Evolutionary conservation across 2,888 invertebrate species (phyloP).

Genomic region (Pachymerium ferrugineum): DNA sequence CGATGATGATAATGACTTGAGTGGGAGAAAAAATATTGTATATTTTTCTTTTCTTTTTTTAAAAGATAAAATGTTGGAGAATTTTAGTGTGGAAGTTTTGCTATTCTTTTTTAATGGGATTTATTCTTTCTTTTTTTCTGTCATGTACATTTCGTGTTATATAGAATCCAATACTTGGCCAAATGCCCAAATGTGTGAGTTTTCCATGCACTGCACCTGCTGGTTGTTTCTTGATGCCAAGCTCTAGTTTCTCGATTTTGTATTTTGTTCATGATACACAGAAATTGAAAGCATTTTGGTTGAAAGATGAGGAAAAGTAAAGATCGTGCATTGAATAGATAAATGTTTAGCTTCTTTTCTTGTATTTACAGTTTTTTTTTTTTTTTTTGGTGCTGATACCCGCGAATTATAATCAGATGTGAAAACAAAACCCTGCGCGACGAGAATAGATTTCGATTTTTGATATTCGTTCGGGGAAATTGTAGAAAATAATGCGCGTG

Average conservation of each 20-base stretch:
- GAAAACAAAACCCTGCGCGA: too few species aligned
- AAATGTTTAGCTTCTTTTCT: too few species aligned
- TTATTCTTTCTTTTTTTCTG: not conserved
- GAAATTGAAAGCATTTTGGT: slow-evolving; percentile 13
- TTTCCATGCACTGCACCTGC: not conserved
- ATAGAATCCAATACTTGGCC: slow-evolving; percentile 18
- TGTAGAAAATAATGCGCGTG: too few species aligned
- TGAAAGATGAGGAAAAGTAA: slow-evolving; percentile 3
- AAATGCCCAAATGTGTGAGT: not conserved
- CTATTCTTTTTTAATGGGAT: not conserved
- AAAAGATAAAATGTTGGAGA: not conserved
- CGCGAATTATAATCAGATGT: too few species aligned
- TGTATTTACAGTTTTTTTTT: too few species aligned
- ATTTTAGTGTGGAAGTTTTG: not conserved
- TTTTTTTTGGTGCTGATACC: too few species aligned
- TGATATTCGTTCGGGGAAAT: too few species aligned
- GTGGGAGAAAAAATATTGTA: too few species aligned
- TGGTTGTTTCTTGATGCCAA: slow-evolving; percentile 5
- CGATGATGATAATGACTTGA: too few species aligned
- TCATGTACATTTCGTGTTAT: too few species aligned
- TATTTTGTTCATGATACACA: slow-evolving; percentile 21
- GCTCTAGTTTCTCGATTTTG: slow-evolving; percentile 13
- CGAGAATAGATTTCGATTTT: too few species aligned
- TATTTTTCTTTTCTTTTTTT: not conserved
- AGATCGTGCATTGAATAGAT: not conserved